Conservation (phyloP, 2,113 vertebrate genomes). For the Theristicus caerulescens region DNA sequence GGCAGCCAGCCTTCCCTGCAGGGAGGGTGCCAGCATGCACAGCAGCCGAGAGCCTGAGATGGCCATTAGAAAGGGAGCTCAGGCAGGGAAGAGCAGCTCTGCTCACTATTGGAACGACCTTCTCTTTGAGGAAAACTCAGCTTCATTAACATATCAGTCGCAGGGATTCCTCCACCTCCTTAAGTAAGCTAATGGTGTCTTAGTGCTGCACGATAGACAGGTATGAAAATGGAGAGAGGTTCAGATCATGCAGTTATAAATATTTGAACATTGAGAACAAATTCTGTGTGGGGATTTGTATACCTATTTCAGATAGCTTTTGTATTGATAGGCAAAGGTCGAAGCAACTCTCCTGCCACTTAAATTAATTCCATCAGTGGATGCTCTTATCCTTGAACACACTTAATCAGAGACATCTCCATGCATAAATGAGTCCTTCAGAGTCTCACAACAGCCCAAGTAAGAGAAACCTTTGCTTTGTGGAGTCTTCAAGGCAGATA, state of each 20-base stretch:
- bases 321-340: slow-evolving; percentile 22
- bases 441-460: background rate
- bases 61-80: slow-evolving; percentile 42
- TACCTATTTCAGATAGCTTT: slow-evolving; percentile 12
- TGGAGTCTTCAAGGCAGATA: background rate
- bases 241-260: slow-evolving; percentile 30
- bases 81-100: slow-evolving; percentile 8
- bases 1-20: slow-evolving; percentile 41
- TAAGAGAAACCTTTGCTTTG: background rate
- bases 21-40: background rate
- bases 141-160: slow-evolving; percentile 46
- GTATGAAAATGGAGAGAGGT: slow-evolving; percentile 5
- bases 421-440: slow-evolving; percentile 50
- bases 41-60: background rate
- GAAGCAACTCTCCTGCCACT: slow-evolving; percentile 8
- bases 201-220: background rate
- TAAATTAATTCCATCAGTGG: slow-evolving; percentile 35
- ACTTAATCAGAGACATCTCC: slow-evolving; percentile 26
- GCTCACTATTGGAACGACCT: slow-evolving; percentile 39
- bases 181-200: slow-evolving; percentile 42
- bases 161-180: slow-evolving; percentile 25
- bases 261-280: slow-evolving; percentile 24
- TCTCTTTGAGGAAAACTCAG: slow-evolving; percentile 43
- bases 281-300: background rate
- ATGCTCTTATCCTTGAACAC: slow-evolving; percentile 47